These are phyloP conservation scores for human (Homo sapiens) DNA, from an alignment of 2,113 vertebrate species.

Conservation along the genomic window GRCh38 chr3:144259001-144259500, in stretches of 20 bases:
- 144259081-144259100: neutral
- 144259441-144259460: neutral
- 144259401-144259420: neutral
- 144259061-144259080: neutral
- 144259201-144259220: neutral
- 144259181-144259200: neutral
- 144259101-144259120: neutral
- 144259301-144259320: neutral
- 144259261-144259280: neutral
- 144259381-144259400: neutral
- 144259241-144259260: neutral
- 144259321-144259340: neutral
- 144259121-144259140: neutral
- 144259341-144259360: neutral
- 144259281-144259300: neutral
- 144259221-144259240: neutral
- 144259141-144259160: neutral
- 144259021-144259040: conserved; percentile 23
- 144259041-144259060: neutral
- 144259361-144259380: neutral
- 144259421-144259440: neutral
- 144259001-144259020: conserved; percentile 53
- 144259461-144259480: rapidly evolving
- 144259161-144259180: neutral
- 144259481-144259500: neutral